Conservation (phyloP, 2,888 invertebrate genomes). For the Masnerella sp. region DNA sequence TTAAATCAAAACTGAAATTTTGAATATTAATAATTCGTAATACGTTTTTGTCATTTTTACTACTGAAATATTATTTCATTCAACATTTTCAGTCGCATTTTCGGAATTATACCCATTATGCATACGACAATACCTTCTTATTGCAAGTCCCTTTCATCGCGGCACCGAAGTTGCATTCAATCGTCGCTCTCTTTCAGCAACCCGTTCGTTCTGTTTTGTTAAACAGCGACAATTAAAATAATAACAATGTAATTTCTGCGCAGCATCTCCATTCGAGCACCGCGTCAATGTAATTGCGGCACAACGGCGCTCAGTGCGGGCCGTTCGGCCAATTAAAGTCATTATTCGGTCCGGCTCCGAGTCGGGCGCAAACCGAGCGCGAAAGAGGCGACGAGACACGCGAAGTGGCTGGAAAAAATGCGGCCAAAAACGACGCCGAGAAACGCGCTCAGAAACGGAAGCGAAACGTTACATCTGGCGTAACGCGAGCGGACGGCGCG, state of each 20-base stretch:
- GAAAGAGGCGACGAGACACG: no score
- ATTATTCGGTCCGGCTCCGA: slow-evolving; percentile 27
- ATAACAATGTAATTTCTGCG: slow-evolving; percentile 20
- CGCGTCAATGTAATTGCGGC: slow-evolving; percentile 31
- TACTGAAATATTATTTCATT: no score
- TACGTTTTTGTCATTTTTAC: no score
- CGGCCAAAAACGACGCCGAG: slow-evolving; percentile 38
- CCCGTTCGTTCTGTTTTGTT: slow-evolving; percentile 1
- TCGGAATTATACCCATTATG: neutral
- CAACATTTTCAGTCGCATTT: slow-evolving; percentile 1
- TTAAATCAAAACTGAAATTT: no score
- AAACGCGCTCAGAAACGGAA: slow-evolving; percentile 68
- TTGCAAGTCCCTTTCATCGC: neutral
- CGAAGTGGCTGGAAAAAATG: slow-evolving; percentile 44
- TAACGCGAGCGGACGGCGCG: slow-evolving; percentile 67
- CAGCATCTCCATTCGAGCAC: neutral
- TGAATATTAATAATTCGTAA: no score
- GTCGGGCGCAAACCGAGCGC: slow-evolving; percentile 46
- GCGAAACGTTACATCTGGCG: slow-evolving; percentile 75
- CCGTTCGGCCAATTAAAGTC: slow-evolving; percentile 62
- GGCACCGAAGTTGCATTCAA: neutral
- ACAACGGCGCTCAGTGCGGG: slow-evolving; percentile 49
- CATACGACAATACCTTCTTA: slow-evolving; percentile 2
- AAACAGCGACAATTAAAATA: slow-evolving; percentile 11
- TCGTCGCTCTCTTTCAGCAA: neutral